Conservation (phyloP, 2,888 invertebrate species). For the Adelphocoris suturalis region DNA sequence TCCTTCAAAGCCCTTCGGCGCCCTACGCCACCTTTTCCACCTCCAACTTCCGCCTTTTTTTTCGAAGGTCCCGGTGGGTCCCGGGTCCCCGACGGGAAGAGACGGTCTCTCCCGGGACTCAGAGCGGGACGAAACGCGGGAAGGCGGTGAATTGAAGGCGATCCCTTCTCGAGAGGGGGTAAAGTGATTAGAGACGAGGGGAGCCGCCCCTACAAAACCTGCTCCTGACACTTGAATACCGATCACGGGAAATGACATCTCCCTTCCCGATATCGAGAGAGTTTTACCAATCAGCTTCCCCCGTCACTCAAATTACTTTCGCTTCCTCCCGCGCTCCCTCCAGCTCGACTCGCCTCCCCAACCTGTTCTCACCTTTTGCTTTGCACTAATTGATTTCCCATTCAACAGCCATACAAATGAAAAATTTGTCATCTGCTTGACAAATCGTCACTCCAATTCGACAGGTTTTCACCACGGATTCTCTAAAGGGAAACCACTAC, state of each 20-base stretch:
- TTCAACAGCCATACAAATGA: constrained; percentile 37
- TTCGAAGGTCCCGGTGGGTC: neutral
- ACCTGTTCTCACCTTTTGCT: constrained; percentile 31
- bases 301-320: constrained; percentile 66
- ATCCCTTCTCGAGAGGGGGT: constrained; percentile 39
- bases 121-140: neutral
- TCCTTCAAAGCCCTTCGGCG: neutral
- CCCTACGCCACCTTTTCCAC: constrained; percentile 15
- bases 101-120: too few species aligned
- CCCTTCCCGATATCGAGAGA: constrained; percentile 64
- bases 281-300: constrained; percentile 65
- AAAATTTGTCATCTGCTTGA: constrained; percentile 47
- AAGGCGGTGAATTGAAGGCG: constrained; percentile 45
- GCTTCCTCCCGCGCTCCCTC: constrained; percentile 26
- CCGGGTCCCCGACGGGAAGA: too few species aligned
- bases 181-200: constrained; percentile 64
- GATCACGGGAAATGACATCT: constrained; percentile 71
- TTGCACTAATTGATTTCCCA: constrained; percentile 52
- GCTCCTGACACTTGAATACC: constrained; percentile 70
- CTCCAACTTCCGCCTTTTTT: constrained; percentile 28
- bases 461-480: neutral
- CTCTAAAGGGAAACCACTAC: neutral
- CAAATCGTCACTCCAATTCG: constrained; percentile 33
- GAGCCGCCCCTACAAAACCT: constrained; percentile 55
- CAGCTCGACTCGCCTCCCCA: neutral